Evolutionary conservation across 2,113 vertebrate genomes (phyloP).

Genomic region (Acrocephalus kingi): DNA sequence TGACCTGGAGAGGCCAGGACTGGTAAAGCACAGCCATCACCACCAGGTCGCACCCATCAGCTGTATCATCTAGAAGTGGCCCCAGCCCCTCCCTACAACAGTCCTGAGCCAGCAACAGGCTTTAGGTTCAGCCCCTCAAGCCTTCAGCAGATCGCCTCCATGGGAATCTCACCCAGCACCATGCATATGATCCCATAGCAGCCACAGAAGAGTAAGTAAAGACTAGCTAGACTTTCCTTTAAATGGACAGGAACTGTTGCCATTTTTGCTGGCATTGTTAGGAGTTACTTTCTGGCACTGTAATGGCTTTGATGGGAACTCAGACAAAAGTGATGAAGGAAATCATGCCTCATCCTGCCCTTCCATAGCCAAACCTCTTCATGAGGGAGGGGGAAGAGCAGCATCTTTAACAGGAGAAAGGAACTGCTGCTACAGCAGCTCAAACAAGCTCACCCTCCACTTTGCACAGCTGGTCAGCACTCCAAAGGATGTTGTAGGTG

Average conservation of each 20-base stretch:
- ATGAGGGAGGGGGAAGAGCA: rapidly evolving
- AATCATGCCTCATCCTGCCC: not conserved
- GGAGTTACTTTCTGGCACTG: not conserved
- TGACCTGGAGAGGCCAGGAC: not conserved
- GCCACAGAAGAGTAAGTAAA: not conserved
- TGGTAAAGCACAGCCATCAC: not conserved
- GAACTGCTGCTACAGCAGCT: not conserved
- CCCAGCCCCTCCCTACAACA: not conserved
- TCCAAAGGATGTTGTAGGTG: not conserved
- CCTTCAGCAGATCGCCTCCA: not conserved
- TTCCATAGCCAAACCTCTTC: not conserved
- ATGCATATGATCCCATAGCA: rapidly evolving
- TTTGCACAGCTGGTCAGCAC: not conserved
- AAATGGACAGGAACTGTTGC: not conserved
- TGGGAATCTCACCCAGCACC: not conserved
- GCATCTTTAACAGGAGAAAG: not conserved
- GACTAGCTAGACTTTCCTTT: not conserved
- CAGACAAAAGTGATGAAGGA: not conserved
- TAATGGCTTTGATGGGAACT: not conserved
- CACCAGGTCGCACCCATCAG: not conserved
- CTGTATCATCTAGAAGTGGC: not conserved
- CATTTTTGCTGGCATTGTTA: not conserved
- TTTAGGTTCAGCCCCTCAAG: not conserved
- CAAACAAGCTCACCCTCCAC: not conserved
- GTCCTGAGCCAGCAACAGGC: not conserved